Conservation (phyloP, 2,888 invertebrate genomes). For the Chloroclystis v-ata region DNA sequence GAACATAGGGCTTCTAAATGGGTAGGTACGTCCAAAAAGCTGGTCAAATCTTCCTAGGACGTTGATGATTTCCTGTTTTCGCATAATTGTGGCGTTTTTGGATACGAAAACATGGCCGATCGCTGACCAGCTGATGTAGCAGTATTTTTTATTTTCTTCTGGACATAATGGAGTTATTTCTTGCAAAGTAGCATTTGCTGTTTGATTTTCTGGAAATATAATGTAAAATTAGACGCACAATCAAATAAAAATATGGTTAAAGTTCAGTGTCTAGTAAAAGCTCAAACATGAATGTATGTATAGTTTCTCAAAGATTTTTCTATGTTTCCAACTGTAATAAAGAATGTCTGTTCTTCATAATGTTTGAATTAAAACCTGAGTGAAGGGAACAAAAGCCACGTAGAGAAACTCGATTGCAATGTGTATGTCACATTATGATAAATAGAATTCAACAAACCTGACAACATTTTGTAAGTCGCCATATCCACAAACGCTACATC, state of each 20-base stretch:
- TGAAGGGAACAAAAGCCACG: too few species aligned
- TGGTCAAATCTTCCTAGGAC: slow-evolving; percentile 83
- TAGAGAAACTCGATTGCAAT: too few species aligned
- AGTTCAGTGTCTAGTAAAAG: too few species aligned
- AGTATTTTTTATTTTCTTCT: slow-evolving; percentile 68
- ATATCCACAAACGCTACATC: slow-evolving; percentile 89
- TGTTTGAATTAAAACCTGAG: too few species aligned
- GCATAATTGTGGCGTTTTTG: slow-evolving; percentile 72
- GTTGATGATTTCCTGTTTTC: slow-evolving; percentile 83
- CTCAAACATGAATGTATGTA: too few species aligned
- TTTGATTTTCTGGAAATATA: slow-evolving; percentile 15
- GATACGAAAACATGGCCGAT: slow-evolving; percentile 82
- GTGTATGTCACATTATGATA: too few species aligned
- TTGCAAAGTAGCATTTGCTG: slow-evolving; percentile 43
- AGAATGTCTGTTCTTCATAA: too few species aligned
- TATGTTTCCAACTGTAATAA: too few species aligned
- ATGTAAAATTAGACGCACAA: neutral
- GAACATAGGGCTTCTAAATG: slow-evolving; percentile 79
- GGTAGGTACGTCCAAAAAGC: slow-evolving; percentile 81
- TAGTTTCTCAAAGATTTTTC: too few species aligned
- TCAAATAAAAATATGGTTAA: slow-evolving; percentile 30
- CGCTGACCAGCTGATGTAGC: slow-evolving; percentile 83
- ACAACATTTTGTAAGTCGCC: slow-evolving; percentile 78
- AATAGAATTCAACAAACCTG: slow-evolving; percentile 60
- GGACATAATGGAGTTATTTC: slow-evolving; percentile 80